Conservation (phyloP, 1,140 invertebrate species). For the Drosophila micromelanica region DNA sequence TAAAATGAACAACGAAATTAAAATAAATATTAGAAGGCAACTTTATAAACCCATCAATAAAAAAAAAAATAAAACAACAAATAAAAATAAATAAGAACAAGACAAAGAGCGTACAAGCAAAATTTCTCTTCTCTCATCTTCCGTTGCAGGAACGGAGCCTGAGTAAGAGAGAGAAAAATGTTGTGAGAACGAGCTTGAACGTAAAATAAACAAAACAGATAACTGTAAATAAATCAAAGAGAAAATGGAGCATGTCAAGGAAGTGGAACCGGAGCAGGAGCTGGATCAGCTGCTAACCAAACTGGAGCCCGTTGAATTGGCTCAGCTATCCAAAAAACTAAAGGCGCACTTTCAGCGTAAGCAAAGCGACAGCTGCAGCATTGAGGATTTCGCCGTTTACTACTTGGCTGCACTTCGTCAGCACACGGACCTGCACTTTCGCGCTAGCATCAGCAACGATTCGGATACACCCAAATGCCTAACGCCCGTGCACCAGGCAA, state of each 20-base stretch:
- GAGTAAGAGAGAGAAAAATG: slow-evolving; percentile 37
- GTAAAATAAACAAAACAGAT: slow-evolving; percentile 20
- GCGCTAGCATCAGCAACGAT: slow-evolving; percentile 28
- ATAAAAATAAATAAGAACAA: slow-evolving; percentile 27
- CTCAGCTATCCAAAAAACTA: slow-evolving; percentile 48
- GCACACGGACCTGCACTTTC: slow-evolving; percentile 65
- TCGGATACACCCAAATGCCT: slow-evolving; percentile 55
- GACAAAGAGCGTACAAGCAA: slow-evolving; percentile 72
- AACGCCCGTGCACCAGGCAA: slow-evolving; percentile 51
- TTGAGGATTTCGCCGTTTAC: slow-evolving; percentile 78
- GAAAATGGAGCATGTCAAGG: slow-evolving; percentile 15
- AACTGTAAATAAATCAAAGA: slow-evolving; percentile 10
- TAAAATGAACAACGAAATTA: slow-evolving; percentile 9
- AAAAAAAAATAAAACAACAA: slow-evolving; percentile 26
- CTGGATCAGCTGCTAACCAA: slow-evolving; percentile 48
- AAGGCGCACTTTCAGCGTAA: slow-evolving; percentile 26
- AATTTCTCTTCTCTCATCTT: slow-evolving; percentile 79
- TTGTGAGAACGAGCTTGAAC: slow-evolving; percentile 41
- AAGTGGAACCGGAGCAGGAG: slow-evolving; percentile 37
- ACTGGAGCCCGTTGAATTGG: slow-evolving; percentile 39
- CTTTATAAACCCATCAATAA: background rate
- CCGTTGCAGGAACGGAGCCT: slow-evolving; percentile 68
- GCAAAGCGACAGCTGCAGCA: slow-evolving; percentile 31
- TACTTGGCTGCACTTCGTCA: slow-evolving; percentile 71
- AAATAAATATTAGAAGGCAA: slow-evolving; percentile 21